Conservation (phyloP, 1,140 invertebrate species). For the Trichonephila inaurata region DNA sequence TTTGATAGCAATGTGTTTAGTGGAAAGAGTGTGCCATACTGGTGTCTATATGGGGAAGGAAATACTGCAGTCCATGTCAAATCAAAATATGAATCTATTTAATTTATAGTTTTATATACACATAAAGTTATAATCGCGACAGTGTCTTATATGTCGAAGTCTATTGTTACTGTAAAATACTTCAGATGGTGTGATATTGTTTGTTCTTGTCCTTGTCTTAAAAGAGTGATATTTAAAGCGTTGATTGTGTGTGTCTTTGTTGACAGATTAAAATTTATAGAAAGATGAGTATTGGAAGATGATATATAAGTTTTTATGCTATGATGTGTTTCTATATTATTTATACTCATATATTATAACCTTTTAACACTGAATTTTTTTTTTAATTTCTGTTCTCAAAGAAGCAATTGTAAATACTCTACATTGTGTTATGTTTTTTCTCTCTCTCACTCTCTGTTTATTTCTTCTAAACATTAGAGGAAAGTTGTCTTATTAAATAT, state of each 20-base stretch:
- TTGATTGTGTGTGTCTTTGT: neutral
- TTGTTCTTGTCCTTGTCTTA: neutral
- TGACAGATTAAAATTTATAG: too few relatives aligned
- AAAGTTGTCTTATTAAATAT: too few relatives aligned
- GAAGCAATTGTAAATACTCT: too few relatives aligned
- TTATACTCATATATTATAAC: too few relatives aligned
- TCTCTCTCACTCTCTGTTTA: too few relatives aligned
- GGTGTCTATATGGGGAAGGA: neutral
- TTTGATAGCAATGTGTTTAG: neutral
- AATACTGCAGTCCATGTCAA: neutral
- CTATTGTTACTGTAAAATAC: neutral
- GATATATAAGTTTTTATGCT: too few relatives aligned
- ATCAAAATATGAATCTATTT: neutral
- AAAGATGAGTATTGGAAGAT: too few relatives aligned
- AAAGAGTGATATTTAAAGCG: neutral
- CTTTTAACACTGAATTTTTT: too few relatives aligned
- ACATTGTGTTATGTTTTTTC: too few relatives aligned
- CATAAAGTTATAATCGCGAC: neutral
- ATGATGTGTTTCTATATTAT: too few relatives aligned
- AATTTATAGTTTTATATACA: slow-evolving; percentile 40
- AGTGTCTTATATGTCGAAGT: neutral
- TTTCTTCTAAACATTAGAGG: too few relatives aligned
- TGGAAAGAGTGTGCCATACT: neutral
- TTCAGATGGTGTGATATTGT: slow-evolving; percentile 3
- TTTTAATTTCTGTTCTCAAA: too few relatives aligned